These are phyloP conservation scores for Hesperophylax magnus DNA, from an alignment of 1,140 invertebrate species.

Conservation along the genomic window DNA sequence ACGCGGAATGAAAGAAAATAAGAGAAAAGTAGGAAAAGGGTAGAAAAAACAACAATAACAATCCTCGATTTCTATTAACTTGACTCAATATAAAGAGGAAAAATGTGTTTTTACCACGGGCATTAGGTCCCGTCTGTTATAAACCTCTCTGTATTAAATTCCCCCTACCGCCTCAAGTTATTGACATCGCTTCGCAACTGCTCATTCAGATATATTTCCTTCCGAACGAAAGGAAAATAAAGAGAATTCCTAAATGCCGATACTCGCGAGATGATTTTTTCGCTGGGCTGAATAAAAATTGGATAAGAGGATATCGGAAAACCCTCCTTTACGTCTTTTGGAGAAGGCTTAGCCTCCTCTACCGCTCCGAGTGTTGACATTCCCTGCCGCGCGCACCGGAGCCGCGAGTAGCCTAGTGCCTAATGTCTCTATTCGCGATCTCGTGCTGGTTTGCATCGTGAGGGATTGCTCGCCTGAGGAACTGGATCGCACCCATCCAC, in stretches of 20 bases:
- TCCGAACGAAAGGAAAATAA: conserved; percentile 47
- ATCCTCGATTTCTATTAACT: conserved; percentile 52
- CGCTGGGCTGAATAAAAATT: conserved; percentile 46
- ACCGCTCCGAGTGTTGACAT: background rate
- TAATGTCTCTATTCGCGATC: background rate
- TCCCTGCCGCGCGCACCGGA: too few relatives aligned
- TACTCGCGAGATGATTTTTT: conserved; percentile 51
- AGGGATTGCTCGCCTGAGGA: too few relatives aligned
- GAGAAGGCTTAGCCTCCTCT: conserved; percentile 28
- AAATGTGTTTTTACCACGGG: conserved; percentile 44
- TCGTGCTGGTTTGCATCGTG: too few relatives aligned
- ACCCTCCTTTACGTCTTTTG: conserved; percentile 21
- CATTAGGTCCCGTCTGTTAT: conserved; percentile 47
- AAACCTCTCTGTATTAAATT: conserved; percentile 19
- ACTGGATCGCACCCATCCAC: background rate
- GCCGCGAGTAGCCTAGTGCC: background rate
- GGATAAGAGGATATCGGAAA: conserved; percentile 49
- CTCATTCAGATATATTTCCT: conserved; percentile 44
- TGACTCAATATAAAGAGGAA: conserved; percentile 45
- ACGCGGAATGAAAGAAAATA: conserved; percentile 28
- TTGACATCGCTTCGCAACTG: conserved; percentile 31
- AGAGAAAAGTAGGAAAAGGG: conserved; percentile 13
- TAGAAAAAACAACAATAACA: conserved; percentile 45
- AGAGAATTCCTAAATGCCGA: conserved; percentile 49
- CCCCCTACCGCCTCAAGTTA: background rate